phyloP scores from a whole-genome alignment of 2,113 vertebrate species.

The Gymnorhina tibicen region DNA sequence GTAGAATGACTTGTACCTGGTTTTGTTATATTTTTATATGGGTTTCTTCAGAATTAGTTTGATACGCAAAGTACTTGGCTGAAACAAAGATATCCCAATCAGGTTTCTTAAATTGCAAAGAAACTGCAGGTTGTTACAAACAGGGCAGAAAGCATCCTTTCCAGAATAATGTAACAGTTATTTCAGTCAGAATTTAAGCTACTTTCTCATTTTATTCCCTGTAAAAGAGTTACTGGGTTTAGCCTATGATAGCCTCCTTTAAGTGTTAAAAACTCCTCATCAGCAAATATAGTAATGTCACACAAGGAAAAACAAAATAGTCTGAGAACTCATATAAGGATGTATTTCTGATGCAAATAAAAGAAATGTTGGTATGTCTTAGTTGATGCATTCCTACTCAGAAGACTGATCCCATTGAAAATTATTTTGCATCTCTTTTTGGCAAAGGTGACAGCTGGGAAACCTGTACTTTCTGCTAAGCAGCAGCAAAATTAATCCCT shows the following conservation, averaged over 20 bases:
- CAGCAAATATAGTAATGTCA: background rate
- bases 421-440: background rate
- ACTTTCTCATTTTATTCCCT: background rate
- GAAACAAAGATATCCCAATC: background rate
- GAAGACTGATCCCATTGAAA: background rate
- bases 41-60: background rate
- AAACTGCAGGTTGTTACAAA: background rate
- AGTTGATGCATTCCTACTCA: background rate
- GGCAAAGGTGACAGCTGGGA: background rate
- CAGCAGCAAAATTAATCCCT: background rate
- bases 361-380: background rate
- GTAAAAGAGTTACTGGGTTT: background rate
- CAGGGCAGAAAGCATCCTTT: background rate
- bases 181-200: background rate
- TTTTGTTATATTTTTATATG: background rate
- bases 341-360: background rate
- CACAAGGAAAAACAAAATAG: background rate
- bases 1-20: background rate
- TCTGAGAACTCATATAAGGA: background rate
- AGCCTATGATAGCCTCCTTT: background rate
- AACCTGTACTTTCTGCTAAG: background rate
- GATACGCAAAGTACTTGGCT: background rate
- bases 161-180: background rate
- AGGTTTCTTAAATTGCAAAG: background rate
- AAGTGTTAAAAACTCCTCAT: background rate